Evolutionary conservation across 2,888 invertebrate species (phyloP), one percentile per base, ranked within the genome.

Genomic region (Cacoxenus indagator): DNA sequence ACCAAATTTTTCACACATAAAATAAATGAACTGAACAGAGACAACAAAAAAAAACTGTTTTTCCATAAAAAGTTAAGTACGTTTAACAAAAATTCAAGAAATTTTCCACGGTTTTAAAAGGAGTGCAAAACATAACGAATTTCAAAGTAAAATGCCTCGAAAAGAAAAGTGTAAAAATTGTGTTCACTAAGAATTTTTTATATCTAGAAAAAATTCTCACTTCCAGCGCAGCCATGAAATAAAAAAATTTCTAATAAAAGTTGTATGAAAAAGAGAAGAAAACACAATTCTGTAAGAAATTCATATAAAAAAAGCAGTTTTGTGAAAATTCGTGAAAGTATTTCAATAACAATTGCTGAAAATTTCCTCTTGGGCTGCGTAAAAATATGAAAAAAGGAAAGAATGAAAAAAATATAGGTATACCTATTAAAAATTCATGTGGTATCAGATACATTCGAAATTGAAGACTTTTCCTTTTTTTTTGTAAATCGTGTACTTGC

Each of bases 381-480:
- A 43, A 24, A 17, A 24, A 37, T 17, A 31, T 5, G 0, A 8
- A 37, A 31, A 71, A 59, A 64, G 62, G 45, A 67, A 68, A 55
- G 51, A 64, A 70, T 24, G 73, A 73, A 72, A 71, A 82, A 78
- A 81, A 81, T 81, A 81, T 81, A 77, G 72, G 81, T 81, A 81
- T 81, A 81, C 77, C 78, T 82, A 78, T 81, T 76, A 81, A 76
- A 78, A 82, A 76, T 80, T 73, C 72, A 69, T 59, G 66, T 9
- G 48, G 11, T 59, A 64, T 59, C 54, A 65, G 65, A 70, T 69
- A 71, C 67, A 62, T 51, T 64, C 37, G 37, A 67, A 54, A 72
- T 55, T 43, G n/a, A 70, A n/a, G n/a, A n/a, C n/a, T n/a, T n/a
- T n/a, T n/a, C n/a, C n/a, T n/a, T n/a, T n/a, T n/a, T n/a, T n/a